Evolutionary conservation across 2,113 vertebrate species (phyloP).

Genomic region (Ptychochromis oligacanthus): DNA sequence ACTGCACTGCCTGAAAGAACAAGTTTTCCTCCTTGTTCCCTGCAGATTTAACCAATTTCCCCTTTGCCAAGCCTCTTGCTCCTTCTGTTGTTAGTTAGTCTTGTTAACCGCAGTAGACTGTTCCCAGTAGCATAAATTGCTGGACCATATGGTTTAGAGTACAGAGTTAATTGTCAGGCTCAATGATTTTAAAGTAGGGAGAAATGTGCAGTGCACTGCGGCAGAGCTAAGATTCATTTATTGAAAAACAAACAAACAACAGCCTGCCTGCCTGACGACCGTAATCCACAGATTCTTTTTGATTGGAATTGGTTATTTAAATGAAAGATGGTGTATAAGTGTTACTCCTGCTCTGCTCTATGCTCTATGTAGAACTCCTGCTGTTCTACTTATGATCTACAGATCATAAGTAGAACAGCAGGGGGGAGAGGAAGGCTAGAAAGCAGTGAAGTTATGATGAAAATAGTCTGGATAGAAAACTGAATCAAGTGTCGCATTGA

Average conservation of each 20-base stretch:
- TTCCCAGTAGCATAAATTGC: conserved; percentile 42
- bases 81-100: conserved; percentile 62
- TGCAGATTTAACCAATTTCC: conserved; percentile 62
- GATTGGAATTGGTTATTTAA: neutral
- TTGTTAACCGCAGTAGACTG: conserved; percentile 54
- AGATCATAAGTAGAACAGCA: conserved; percentile 7
- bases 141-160: conserved; percentile 60
- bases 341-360: neutral
- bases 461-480: conserved; percentile 1
- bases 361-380: no score
- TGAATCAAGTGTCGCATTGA: neutral
- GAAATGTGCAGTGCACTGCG: neutral
- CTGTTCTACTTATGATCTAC: no score
- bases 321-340: no score
- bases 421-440: neutral
- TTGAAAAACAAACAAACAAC: no score
- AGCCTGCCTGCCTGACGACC: neutral
- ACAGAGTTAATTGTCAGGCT: conserved; percentile 30
- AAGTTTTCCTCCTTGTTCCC: conserved; percentile 40
- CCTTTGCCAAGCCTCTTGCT: conserved; percentile 49
- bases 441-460: conserved; percentile 9
- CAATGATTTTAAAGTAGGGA: neutral
- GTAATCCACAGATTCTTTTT: neutral
- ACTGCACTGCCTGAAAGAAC: conserved; percentile 41
- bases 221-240: neutral